phyloP scores from a whole-genome alignment of 2,113 vertebrate species.

The Sorex araneus region DNA sequence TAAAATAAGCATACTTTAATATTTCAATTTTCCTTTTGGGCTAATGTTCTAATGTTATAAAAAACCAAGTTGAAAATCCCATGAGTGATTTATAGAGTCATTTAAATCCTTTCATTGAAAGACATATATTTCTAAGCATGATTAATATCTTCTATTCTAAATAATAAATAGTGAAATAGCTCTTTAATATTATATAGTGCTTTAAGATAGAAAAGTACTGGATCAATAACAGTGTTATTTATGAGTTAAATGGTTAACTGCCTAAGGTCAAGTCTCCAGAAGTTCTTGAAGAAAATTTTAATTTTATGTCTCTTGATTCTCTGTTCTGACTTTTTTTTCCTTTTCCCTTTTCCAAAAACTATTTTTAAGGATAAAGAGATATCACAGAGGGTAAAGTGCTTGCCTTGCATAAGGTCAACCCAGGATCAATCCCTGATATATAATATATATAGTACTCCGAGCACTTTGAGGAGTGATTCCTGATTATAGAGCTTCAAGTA shows the following conservation, averaged over 20 bases:
- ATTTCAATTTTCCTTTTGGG: constrained; percentile 33
- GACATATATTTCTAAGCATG: constrained; percentile 39
- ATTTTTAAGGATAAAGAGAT: not conserved
- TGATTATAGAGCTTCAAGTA: too few relatives aligned
- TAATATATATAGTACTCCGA: too few relatives aligned
- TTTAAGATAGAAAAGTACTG: constrained; percentile 30
- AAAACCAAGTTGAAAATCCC: constrained; percentile 53
- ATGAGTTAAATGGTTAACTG: not conserved
- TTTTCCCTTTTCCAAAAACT: not conserved
- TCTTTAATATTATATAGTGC: not conserved
- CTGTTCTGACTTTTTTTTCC: not conserved
- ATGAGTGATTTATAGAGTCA: constrained; percentile 61
- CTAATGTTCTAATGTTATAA: constrained; percentile 26
- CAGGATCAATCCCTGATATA: too few relatives aligned
- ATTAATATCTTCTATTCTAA: constrained; percentile 53
- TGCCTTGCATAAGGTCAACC: too few relatives aligned
- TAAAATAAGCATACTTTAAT: constrained; percentile 24
- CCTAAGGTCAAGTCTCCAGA: not conserved
- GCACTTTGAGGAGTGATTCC: too few relatives aligned
- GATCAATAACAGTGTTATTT: constrained; percentile 6
- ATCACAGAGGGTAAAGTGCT: too few relatives aligned
- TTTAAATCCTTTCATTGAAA: constrained; percentile 60
- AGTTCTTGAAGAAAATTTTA: not conserved
- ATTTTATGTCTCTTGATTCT: not conserved
- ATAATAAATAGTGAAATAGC: constrained; percentile 57